Evolutionary conservation across 2,888 invertebrate species (phyloP), one percentile per base, ranked within the genome.

Genomic region (Pyrrhia umbra): DNA sequence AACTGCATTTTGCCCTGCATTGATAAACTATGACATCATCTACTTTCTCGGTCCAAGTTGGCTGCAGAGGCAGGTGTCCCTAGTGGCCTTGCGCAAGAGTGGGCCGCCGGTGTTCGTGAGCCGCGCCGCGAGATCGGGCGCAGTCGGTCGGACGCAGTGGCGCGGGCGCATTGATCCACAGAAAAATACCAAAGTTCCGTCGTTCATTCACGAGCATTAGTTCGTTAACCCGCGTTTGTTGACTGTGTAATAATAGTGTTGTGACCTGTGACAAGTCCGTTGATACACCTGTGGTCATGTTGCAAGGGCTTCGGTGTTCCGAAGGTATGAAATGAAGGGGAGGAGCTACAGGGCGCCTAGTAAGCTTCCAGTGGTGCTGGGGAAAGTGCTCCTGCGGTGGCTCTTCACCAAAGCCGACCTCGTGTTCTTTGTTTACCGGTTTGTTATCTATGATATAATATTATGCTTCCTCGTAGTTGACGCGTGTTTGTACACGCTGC

Each of bases 361-460:
- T 68, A 89, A 89, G 76, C 80, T 93, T 81, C 90, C 93, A 60
- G 86, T 91, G 86, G 89, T 95, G 70, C 86, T 96, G 75, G 96
- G 95, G 76, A 95, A 95, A 82, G 91, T 95, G 79, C 87, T 96
- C 46, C 89, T 96, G 54, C 95, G 96, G 75, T 96, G 96, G 96
- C 94, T 96, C 61, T 94, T 96, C 79, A 95, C 95, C 61, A 96
- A 95, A 85, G 95, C 96, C 25, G 96, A 96, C 84, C 88, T 96
- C 61, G 94, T 96, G 86, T 95, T 95, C 83, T 93, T 96, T 83
- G 93, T 96, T 82, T 96, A 96, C 90, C 95, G 96, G 91, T 96
- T 96, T 83, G 96, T 96, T 74, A 77, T 79, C 68, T 72, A 45
- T 68, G 42, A 42, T 43, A 18, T 64, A 40, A 55, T 40, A n/a